Conservation (phyloP, 2,888 invertebrate species). For the Cantharis rustica region DNA sequence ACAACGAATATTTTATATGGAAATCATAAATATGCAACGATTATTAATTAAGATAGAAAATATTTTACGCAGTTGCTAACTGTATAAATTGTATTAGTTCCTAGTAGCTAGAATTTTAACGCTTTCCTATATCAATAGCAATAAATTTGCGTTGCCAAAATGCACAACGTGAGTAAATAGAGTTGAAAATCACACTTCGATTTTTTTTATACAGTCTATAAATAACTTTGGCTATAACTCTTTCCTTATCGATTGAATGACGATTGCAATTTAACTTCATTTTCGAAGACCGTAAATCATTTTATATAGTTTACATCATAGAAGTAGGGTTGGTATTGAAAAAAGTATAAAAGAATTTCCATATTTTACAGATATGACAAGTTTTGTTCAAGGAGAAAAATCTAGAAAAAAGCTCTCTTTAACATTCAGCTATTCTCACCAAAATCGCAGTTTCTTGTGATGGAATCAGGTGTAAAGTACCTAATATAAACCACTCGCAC, state of each 20-base stretch:
- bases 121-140: not conserved
- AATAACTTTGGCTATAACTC: constrained; percentile 13
- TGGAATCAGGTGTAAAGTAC: constrained; percentile 23
- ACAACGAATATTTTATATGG: not conserved
- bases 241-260: constrained; percentile 11
- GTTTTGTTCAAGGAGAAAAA: constrained; percentile 8
- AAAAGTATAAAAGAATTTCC: constrained; percentile 21
- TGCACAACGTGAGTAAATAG: constrained; percentile 14
- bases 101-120: not conserved
- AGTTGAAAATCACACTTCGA: constrained; percentile 10
- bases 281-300: constrained; percentile 17
- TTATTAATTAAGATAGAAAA: not conserved
- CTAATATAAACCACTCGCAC: constrained; percentile 25
- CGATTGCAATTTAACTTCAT: constrained; percentile 22
- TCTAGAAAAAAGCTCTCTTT: constrained; percentile 9
- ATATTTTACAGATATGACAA: constrained; percentile 22
- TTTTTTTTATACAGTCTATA: constrained; percentile 12
- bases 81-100: not conserved
- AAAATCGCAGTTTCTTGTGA: constrained; percentile 22
- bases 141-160: constrained; percentile 10
- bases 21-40: not conserved
- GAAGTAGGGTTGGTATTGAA: constrained; percentile 15
- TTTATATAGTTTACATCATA: constrained; percentile 17
- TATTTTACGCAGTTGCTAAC: not conserved
- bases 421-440: constrained; percentile 20